phyloP scores from a whole-genome alignment of 2,113 vertebrate species.

The Cyanoramphus novaezelandiae region DNA sequence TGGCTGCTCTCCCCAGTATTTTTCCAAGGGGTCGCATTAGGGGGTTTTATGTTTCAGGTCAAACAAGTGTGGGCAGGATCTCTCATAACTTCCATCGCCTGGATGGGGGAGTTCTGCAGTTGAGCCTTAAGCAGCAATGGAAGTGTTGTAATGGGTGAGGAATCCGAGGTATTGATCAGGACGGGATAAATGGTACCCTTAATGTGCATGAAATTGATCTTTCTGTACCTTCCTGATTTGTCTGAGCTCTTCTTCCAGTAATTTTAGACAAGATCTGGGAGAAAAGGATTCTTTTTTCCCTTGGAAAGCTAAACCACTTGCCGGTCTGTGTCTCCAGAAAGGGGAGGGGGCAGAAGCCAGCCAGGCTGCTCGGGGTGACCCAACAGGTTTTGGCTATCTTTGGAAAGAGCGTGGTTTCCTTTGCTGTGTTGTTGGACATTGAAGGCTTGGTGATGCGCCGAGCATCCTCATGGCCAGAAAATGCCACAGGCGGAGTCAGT shows the following conservation, averaged over 20 bases:
- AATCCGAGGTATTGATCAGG: not conserved
- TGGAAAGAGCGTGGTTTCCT: not conserved
- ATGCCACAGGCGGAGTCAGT: not conserved
- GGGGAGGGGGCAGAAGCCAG: not conserved
- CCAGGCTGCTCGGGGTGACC: not conserved
- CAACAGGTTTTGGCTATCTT: not conserved
- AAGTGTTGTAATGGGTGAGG: not conserved
- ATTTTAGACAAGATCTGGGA: not conserved
- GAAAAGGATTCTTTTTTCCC: accelerated
- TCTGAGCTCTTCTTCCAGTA: not conserved
- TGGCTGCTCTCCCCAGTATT: constrained; percentile 48
- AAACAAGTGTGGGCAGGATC: not conserved
- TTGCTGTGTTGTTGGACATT: not conserved
- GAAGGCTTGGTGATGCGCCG: not conserved
- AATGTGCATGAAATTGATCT: not conserved
- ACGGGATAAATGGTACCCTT: not conserved
- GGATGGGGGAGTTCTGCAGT: not conserved
- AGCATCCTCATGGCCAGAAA: not conserved
- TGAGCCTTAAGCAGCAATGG: not conserved
- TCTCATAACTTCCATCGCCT: not conserved
- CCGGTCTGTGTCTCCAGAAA: not conserved
- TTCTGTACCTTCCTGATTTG: not conserved
- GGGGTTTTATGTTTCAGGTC: constrained; percentile 18
- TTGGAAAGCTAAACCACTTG: not conserved
- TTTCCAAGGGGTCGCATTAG: constrained; percentile 44